Conservation (phyloP, 2,888 invertebrate genomes). For the Corythucha ciliata region DNA sequence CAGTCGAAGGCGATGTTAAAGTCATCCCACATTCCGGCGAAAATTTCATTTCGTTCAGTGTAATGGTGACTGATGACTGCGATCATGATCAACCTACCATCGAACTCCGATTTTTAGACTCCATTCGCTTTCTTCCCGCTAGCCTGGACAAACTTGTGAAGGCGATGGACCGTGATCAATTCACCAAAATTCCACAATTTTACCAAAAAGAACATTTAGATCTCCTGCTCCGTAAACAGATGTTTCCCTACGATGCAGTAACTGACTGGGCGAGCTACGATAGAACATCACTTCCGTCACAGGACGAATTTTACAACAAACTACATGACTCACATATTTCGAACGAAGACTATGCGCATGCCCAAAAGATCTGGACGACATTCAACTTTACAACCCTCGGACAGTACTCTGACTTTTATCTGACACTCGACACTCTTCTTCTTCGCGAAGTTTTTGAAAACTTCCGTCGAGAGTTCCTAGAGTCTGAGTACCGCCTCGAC, state of each 20-base stretch:
- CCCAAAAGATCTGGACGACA: slow-evolving; percentile 37
- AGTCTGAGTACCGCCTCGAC: slow-evolving; percentile 35
- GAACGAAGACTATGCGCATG: slow-evolving; percentile 38
- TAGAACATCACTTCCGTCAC: slow-evolving; percentile 30
- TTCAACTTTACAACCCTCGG: slow-evolving; percentile 38
- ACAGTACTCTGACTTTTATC: slow-evolving; percentile 39
- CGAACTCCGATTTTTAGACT: not conserved
- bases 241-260: slow-evolving; percentile 35
- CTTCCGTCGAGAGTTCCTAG: slow-evolving; percentile 35
- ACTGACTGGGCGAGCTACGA: slow-evolving; percentile 10
- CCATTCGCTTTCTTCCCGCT: not conserved
- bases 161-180: no score
- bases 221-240: slow-evolving; percentile 30
- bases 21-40: slow-evolving; percentile 35
- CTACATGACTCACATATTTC: slow-evolving; percentile 30
- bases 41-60: no score
- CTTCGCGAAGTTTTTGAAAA: slow-evolving; percentile 40
- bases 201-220: no score
- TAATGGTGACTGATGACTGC: no score
- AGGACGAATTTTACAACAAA: slow-evolving; percentile 33
- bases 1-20: slow-evolving; percentile 30
- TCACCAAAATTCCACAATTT: no score
- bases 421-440: slow-evolving; percentile 40
- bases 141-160: not conserved
- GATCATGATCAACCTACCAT: no score